Evolutionary conservation across 2,797 vertebrate species (phyloP), one percentile per base, ranked within the genome.

Genomic region (Rhynchotus rufescens): DNA sequence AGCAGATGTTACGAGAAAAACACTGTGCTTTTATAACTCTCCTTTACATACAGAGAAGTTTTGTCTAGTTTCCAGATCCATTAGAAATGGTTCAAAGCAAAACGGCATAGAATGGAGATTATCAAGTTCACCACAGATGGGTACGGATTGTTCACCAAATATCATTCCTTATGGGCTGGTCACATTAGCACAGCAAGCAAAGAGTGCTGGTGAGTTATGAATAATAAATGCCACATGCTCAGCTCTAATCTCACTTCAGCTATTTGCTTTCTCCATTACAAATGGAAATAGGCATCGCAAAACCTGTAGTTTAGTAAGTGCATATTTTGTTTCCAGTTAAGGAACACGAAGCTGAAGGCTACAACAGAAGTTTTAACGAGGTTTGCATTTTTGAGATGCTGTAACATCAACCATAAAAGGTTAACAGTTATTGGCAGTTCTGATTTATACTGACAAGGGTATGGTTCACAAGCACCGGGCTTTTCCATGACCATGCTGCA

Each of bases 161-260:
- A 69, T 30, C 44, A 0, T 54, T 38, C 56, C 44, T 86, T 84
- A 59, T 23, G 66, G 86, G 86, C 76, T 23, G 62, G 49, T 51
- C 11, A 1, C 61, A 75, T 81, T 47, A 90, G 40, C 57, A 4
- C 73, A 75, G 78, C 28, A 26, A 86, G 82, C 34, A 60, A 30
- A 49, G 26, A 49, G 6, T 2, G 32, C 20, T 44, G 38, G 57
- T 5, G 4, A 62, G 14, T 62, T 75, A 84, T 91, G 60, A 88
- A 92, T 94, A 96, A 96, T 79, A 76, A n/a, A 92, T 49, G 42
- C 40, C 36, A 47, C 47, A n/a, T 19, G 36, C 8, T 72, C 76
- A 88, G 26, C 68, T 74, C 54, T 64, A 78, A 68, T 65, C 30
- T 32, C 67, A 80, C 78, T 77, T 72, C 86, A 87, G 80, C 52